A percentile compares a stretch with the other conserved stretches of the same genome.
phyloP scores from a whole-genome alignment of 2,113 vertebrate species.

The Amazona guildingii region DNA sequence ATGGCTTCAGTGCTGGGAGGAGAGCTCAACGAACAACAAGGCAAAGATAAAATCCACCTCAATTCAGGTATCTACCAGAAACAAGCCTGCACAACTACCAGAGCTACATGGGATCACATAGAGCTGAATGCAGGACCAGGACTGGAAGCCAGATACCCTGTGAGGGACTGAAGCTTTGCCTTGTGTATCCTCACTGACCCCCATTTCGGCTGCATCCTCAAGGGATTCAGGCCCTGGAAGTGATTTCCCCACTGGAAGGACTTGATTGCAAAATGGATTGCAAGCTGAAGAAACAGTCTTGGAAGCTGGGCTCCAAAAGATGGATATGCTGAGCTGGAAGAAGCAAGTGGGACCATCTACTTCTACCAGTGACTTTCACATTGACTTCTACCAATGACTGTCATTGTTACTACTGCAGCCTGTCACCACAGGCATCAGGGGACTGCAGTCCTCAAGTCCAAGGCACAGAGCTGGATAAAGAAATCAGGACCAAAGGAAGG shows the following conservation, averaged over 20 bases:
- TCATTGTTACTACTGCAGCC: not conserved
- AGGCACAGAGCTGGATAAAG: not conserved
- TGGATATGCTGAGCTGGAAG: rapidly evolving
- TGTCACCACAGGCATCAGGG: not conserved
- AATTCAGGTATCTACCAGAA: not conserved
- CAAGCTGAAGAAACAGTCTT: not conserved
- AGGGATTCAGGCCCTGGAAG: not conserved
- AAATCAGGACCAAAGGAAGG: not conserved
- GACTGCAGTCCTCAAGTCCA: not conserved
- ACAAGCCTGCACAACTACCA: not conserved
- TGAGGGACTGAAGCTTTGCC: not conserved
- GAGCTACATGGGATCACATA: not conserved
- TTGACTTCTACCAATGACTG: not conserved
- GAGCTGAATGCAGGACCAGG: not conserved
- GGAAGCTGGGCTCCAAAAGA: not conserved
- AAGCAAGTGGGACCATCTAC: not conserved
- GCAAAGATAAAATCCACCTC: not conserved
- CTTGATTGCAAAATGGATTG: not conserved
- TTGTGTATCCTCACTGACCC: not conserved
- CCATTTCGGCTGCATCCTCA: rapidly evolving
- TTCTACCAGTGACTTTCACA: not conserved
- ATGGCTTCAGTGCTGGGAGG: not conserved
- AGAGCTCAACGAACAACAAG: not conserved
- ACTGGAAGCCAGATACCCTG: not conserved
- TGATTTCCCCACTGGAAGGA: not conserved